Base-by-base conservation (phyloP, 2,797 vertebrate genomes). In the Myiotriccus ornatus region DNA sequence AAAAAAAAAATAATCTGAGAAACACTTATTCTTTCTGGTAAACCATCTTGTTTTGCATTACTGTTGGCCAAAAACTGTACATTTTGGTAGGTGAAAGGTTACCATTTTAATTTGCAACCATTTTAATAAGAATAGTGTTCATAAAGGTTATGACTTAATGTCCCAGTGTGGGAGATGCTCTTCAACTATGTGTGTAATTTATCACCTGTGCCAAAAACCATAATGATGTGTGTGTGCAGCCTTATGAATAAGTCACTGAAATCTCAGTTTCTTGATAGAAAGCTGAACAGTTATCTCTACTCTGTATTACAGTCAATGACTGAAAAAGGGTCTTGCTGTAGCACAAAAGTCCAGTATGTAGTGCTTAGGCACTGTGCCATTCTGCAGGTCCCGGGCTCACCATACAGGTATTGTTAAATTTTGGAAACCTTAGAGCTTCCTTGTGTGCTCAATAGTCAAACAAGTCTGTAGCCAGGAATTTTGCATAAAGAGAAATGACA, bases 281-380 rank as follows among this genome's bases (percentile, higher is more conserved):
- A 56, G 39, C 47, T 53, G 70, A 81, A 44, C 44, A 68, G 1
- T 64, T 84, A 14, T 19, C 25, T 68, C n/a, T 65, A 1, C 55
- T 67, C 57, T 56, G 18, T 70, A 27, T n/a, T 52, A 35, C 19
- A 44, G 41, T 70, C 12, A n/a, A 5, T 67, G 68, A 43, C 63
- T 52, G 34, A 50, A 52, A 83, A 76, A 56, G 19, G 49, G 18
- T 35, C 47, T 49, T 37, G 21, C 35, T 74, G 1, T 69, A 37
- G 28, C 21, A 41, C 47, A 63, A 39, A 55, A 24, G 1, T 6
- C 34, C n/a, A 3, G 8, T 55, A 22, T 5, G 16, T 52, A 34
- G 34, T 2, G 0, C 37, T 68, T 50, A 55, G n/a, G 49, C 32
- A 32, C 63, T 19, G 39, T 1, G 1, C 30, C 9, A 2, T 73